phyloP scores from a whole-genome alignment of 2,797 vertebrate species.

The Agapornis canus region DNA sequence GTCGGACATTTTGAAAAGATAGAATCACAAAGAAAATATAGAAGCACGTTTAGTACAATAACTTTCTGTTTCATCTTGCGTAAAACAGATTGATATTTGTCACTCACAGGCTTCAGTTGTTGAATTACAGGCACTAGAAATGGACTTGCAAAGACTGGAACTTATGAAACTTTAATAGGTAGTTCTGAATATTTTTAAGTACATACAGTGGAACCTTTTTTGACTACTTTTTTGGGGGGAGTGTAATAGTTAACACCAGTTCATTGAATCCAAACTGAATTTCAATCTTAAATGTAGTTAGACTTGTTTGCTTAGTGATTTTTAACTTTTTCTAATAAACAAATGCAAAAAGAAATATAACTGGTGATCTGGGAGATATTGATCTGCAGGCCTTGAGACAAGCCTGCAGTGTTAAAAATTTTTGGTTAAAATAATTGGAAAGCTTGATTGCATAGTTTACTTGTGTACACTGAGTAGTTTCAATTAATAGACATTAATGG shows the following conservation, averaged over 20 bases:
- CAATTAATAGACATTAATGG: background rate
- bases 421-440: background rate
- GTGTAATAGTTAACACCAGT: background rate
- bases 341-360: background rate
- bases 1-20: background rate
- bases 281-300: background rate
- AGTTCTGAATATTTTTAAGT: background rate
- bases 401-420: background rate
- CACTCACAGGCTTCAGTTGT: background rate
- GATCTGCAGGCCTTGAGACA: background rate
- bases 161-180: background rate
- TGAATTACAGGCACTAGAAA: background rate
- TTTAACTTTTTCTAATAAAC: background rate
- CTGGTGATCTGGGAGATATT: background rate
- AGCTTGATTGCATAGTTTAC: background rate
- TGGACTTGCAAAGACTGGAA: background rate
- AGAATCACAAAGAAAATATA: background rate
- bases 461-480: background rate
- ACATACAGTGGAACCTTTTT: background rate
- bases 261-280: background rate
- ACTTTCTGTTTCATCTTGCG: background rate
- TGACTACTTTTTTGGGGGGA: accelerated
- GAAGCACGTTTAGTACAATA: background rate
- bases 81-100: background rate
- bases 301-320: background rate